Conservation (phyloP, 1,140 invertebrate genomes). For the Drosophila subobscura region DNA sequence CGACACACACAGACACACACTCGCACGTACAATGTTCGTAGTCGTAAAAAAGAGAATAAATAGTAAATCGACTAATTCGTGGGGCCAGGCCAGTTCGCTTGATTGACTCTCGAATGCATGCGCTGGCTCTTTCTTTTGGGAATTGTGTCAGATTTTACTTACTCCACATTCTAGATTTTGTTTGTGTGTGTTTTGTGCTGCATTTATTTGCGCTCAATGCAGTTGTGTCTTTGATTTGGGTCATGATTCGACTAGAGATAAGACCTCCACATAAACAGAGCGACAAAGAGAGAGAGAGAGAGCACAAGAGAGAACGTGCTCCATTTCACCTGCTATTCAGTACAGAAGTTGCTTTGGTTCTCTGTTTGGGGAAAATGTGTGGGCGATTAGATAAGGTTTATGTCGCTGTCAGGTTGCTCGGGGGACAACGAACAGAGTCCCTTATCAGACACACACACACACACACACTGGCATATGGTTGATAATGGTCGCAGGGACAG, state of each 20-base stretch:
- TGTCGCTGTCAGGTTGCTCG: constrained; percentile 13
- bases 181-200: constrained; percentile 20
- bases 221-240: constrained; percentile 63
- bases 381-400: constrained; percentile 67
- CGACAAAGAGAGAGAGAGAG: too few relatives aligned
- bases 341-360: constrained; percentile 30
- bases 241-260: constrained; percentile 38
- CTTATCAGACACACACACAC: constrained; percentile 47
- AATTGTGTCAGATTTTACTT: constrained; percentile 48
- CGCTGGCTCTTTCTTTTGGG: constrained; percentile 3
- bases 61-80: constrained; percentile 47
- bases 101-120: constrained; percentile 32
- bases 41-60: background rate
- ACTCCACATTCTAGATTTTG: constrained; percentile 42
- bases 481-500: constrained; percentile 24
- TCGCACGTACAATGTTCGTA: background rate
- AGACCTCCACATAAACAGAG: background rate
- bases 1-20: too few relatives aligned
- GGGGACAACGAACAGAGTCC: background rate
- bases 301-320: too few relatives aligned
- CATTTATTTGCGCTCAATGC: constrained; percentile 46
- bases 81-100: constrained; percentile 30
- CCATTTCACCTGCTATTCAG: constrained; percentile 30
- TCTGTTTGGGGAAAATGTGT: constrained; percentile 40
- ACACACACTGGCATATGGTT: constrained; percentile 11